A percentile compares a stretch with the other conserved stretches of the same genome.
phyloP scores from a whole-genome alignment of 2,888 invertebrate species.

The Torymus aiolomorphi region DNA sequence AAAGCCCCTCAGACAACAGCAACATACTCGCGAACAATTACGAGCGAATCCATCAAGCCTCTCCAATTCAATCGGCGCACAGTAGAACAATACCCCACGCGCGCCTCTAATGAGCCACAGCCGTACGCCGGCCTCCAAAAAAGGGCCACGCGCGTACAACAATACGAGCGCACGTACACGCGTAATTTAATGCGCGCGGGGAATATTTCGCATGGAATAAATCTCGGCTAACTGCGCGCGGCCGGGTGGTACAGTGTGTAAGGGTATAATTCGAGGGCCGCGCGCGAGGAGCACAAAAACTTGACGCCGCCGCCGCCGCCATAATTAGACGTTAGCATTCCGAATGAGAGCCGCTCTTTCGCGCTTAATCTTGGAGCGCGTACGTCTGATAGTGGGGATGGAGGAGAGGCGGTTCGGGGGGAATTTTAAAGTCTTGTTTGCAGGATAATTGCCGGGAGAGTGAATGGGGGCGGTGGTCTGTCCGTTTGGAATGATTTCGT shows the following conservation, averaged over 20 bases:
- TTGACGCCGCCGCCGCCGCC: constrained; percentile 68
- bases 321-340: constrained; percentile 75
- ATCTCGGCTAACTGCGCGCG: constrained; percentile 71
- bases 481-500: too few relatives aligned
- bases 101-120: constrained; percentile 44
- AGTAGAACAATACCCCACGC: too few relatives aligned
- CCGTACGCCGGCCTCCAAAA: not conserved
- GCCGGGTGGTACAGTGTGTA: constrained; percentile 37
- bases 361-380: constrained; percentile 49
- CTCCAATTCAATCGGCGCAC: too few relatives aligned
- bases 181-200: constrained; percentile 69
- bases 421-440: constrained; percentile 52
- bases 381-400: constrained; percentile 31
- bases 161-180: constrained; percentile 45
- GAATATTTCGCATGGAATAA: constrained; percentile 74
- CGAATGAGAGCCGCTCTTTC: constrained; percentile 63
- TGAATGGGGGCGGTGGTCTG: not conserved
- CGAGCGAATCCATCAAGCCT: too few relatives aligned
- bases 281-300: constrained; percentile 69
- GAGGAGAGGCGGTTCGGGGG: constrained; percentile 12
- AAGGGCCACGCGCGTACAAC: not conserved
- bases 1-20: too few relatives aligned
- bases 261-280: constrained; percentile 74
- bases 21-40: too few relatives aligned
- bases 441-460: constrained; percentile 37